These are phyloP conservation scores for Caenorhabditis imperialis DNA, from an alignment of 2,888 invertebrate genomes.

Conservation along the genomic window DNA sequence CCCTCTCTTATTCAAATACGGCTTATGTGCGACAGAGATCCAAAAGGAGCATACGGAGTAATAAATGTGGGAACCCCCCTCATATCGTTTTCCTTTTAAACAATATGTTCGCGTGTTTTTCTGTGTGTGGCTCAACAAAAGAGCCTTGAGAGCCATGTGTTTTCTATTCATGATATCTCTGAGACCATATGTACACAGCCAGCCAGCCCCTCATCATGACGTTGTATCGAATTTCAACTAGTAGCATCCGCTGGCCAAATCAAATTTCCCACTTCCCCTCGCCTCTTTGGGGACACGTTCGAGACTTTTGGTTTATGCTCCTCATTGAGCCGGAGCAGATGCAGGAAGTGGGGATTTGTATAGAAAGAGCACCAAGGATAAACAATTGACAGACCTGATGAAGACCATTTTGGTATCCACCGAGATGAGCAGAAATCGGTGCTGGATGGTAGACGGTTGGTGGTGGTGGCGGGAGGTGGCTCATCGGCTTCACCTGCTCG, in stretches of 20 bases:
- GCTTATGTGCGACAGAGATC: no score
- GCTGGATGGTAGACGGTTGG: constrained; percentile 14
- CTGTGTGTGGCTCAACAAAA: no score
- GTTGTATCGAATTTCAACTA: constrained; percentile 43
- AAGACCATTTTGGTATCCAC: constrained; percentile 33
- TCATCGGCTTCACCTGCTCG: constrained; percentile 17
- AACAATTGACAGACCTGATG: constrained; percentile 18
- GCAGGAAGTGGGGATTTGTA: constrained; percentile 12
- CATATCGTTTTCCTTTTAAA: constrained; percentile 1
- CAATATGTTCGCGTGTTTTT: constrained; percentile 27
- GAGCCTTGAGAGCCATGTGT: constrained; percentile 42
- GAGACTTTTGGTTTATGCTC: constrained; percentile 17
- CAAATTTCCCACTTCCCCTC: constrained; percentile 35
- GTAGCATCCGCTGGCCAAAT: constrained; percentile 11
- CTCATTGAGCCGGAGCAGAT: background rate
- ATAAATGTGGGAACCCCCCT: no score
- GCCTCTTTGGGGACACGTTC: constrained; percentile 15
- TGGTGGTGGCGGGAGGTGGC: constrained; percentile 26
- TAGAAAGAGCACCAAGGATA: constrained; percentile 17
- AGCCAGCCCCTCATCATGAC: constrained; percentile 12
- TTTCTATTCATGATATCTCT: constrained; percentile 30
- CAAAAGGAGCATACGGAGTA: no score
- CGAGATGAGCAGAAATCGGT: background rate
- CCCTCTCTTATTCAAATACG: constrained; percentile 33
- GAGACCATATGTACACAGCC: constrained; percentile 31